phyloP scores from a whole-genome alignment of 2,113 vertebrate species.

The Pseudorectes ferrugineus region DNA sequence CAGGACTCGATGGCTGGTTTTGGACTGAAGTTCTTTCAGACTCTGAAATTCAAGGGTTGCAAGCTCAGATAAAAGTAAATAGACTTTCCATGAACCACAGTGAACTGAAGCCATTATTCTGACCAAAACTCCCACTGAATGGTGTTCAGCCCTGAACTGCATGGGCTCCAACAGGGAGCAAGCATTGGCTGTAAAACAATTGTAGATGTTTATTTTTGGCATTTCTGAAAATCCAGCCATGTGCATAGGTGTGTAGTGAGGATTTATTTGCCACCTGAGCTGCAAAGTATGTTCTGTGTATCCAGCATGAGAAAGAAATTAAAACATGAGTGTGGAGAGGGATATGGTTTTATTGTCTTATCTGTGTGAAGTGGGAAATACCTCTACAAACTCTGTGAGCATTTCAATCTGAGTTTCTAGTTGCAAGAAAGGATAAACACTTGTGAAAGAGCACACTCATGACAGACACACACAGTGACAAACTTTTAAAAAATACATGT shows the following conservation, averaged over 20 bases:
- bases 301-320: background rate
- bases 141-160: slow-evolving; percentile 40
- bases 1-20: background rate
- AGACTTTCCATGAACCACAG: slow-evolving; percentile 42
- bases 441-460: slow-evolving; percentile 2
- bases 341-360: background rate
- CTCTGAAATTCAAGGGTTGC: background rate
- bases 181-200: background rate
- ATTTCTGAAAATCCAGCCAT: background rate
- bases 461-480: slow-evolving; percentile 37
- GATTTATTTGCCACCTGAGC: background rate
- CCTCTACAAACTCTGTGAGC: background rate
- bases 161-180: background rate
- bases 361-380: background rate
- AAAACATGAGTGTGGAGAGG: background rate
- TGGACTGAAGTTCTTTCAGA: background rate
- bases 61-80: slow-evolving; percentile 17
- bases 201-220: background rate
- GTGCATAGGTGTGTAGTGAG: background rate
- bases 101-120: slow-evolving; percentile 20
- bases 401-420: background rate
- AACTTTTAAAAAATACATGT: slow-evolving; percentile 53
- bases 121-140: background rate
- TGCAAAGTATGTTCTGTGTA: background rate
- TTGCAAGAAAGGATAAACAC: background rate